Evolutionary conservation across 1,140 invertebrate genomes (phyloP).

Genomic region (Pogonognathellus flavescens): DNA sequence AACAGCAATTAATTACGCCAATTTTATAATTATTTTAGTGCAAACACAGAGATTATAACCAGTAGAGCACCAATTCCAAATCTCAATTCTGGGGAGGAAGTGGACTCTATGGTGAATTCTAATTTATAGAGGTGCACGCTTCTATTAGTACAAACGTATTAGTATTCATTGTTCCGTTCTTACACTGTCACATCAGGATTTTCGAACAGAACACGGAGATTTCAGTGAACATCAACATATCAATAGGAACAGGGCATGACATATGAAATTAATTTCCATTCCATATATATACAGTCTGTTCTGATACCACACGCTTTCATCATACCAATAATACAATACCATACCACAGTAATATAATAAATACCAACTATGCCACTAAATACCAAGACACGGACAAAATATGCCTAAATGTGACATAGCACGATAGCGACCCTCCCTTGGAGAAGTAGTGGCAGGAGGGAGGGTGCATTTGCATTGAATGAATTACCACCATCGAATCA

Average conservation of each 20-base stretch:
- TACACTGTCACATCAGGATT: conserved; percentile 10
- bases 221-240: conserved; percentile 14
- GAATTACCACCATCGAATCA: too few relatives aligned
- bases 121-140: too few relatives aligned
- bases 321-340: too few relatives aligned
- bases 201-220: conserved; percentile 4
- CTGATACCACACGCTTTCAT: too few relatives aligned
- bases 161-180: background rate
- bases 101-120: background rate
- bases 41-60: conserved; percentile 12
- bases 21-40: background rate
- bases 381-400: too few relatives aligned
- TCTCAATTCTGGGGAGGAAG: background rate
- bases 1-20: background rate
- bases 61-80: background rate
- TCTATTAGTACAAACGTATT: background rate
- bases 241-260: background rate
- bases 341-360: too few relatives aligned
- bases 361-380: too few relatives aligned
- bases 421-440: too few relatives aligned
- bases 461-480: too few relatives aligned
- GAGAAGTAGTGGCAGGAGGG: background rate
- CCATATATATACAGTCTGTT: too few relatives aligned
- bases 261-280: conserved; percentile 19
- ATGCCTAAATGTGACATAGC: too few relatives aligned